Conservation (phyloP, 2,113 vertebrate genomes). For the Rhinolophus ferrumequinum region DNA sequence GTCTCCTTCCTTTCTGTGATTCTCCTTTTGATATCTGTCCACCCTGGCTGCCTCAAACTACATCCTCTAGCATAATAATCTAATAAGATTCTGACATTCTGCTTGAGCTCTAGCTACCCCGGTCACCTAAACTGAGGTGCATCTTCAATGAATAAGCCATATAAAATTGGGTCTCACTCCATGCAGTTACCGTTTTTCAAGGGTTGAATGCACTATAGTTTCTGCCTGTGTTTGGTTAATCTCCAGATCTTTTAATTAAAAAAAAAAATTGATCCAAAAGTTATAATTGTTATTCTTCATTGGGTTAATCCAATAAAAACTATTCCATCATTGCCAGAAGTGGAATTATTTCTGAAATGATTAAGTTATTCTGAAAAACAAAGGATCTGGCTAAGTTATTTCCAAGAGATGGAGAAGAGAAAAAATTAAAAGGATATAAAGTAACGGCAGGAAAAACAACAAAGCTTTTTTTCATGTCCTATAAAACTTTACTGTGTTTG, state of each 20-base stretch:
- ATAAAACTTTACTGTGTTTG: background rate
- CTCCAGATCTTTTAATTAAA: background rate
- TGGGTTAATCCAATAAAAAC: background rate
- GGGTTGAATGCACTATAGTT: background rate
- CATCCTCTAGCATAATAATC: background rate
- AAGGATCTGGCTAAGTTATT: background rate
- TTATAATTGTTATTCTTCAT: background rate
- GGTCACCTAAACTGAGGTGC: background rate
- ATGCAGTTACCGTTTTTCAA: background rate
- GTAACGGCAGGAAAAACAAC: background rate
- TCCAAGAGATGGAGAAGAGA: background rate
- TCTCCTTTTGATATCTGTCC: background rate
- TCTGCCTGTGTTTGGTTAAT: background rate
- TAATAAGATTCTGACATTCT: background rate
- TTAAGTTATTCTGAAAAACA: background rate
- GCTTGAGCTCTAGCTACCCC: background rate
- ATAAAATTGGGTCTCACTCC: background rate
- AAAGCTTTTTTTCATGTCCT: background rate
- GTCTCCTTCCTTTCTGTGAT: background rate
- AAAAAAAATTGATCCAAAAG: background rate
- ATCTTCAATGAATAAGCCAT: background rate
- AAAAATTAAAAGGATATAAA: background rate
- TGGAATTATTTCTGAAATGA: background rate
- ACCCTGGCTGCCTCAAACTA: background rate
- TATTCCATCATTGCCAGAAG: background rate